Evolutionary conservation across 2,797 vertebrate genomes (phyloP).

Genomic region (Sebastes trivittatus): DNA sequence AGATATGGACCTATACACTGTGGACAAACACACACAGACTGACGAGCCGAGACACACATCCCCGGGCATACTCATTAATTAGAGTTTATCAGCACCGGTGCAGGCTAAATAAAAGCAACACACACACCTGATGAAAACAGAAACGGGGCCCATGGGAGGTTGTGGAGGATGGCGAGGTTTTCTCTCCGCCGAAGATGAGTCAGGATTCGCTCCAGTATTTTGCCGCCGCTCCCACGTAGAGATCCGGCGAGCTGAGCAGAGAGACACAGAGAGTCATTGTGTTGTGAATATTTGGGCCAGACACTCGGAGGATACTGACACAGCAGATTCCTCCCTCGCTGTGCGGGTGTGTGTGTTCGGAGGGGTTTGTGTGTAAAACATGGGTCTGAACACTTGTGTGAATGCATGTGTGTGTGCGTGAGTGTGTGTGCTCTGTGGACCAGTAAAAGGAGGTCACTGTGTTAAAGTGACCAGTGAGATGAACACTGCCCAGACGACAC

Average conservation of each 20-base stretch:
- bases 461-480: slow-evolving; percentile 8
- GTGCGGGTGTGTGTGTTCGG: not conserved
- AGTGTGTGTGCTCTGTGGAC: not conserved
- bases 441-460: slow-evolving; percentile 20
- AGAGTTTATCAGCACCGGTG: slow-evolving; percentile 24
- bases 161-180: not conserved
- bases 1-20: slow-evolving; percentile 57
- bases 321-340: slow-evolving; percentile 27
- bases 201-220: slow-evolving; percentile 22
- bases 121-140: slow-evolving; percentile 16
- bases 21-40: slow-evolving; percentile 22
- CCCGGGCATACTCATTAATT: slow-evolving; percentile 16
- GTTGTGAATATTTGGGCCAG: slow-evolving; percentile 37
- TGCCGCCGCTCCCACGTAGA: not conserved
- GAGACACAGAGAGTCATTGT: slow-evolving; percentile 47
- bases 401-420: not conserved
- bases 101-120: slow-evolving; percentile 13
- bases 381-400: not conserved
- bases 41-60: slow-evolving; percentile 3
- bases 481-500: not conserved
- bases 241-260: slow-evolving; percentile 31
- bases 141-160: not conserved
- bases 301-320: slow-evolving; percentile 34
- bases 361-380: not conserved
- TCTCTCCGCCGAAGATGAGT: slow-evolving; percentile 18